A percentile compares a stretch with the other conserved stretches of the same genome.
These are phyloP conservation scores for Megalops atlanticus DNA, from an alignment of 2,113 vertebrate species.

Conservation along the genomic window DNA sequence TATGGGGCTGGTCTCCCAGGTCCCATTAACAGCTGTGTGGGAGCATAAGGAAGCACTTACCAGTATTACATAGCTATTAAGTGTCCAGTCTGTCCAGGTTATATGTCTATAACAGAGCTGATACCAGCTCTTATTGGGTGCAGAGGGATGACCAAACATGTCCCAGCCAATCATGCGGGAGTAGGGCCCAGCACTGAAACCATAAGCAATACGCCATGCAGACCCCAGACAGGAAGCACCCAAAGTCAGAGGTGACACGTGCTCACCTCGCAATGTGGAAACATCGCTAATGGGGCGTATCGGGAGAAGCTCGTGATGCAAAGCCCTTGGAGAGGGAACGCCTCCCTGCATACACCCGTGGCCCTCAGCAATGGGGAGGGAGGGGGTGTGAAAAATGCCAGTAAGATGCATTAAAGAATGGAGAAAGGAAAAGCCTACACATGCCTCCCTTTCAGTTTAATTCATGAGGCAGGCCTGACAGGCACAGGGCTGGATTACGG, in stretches of 20 bases:
- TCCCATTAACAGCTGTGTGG: constrained; percentile 59
- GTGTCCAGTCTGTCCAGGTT: constrained; percentile 53
- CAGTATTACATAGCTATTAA: constrained; percentile 54
- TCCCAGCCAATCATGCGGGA: neutral
- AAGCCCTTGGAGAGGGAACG: neutral
- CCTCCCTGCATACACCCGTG: neutral
- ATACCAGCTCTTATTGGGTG: constrained; percentile 5
- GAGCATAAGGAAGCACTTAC: constrained; percentile 66
- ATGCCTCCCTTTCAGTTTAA: constrained; percentile 16
- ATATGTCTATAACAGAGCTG: constrained; percentile 56
- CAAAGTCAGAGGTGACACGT: neutral
- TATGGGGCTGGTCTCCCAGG: constrained; percentile 52
- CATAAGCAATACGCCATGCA: no score
- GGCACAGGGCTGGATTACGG: neutral
- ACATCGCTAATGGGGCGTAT: neutral
- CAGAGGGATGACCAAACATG: constrained; percentile 3
- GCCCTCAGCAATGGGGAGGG: neutral
- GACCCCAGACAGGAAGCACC: no score
- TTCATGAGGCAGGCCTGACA: neutral
- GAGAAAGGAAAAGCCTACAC: neutral
- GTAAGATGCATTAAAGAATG: constrained; percentile 14
- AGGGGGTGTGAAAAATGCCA: neutral
- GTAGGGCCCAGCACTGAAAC: neutral
- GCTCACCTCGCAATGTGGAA: neutral
- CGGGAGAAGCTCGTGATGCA: neutral